A percentile compares a stretch with the other conserved stretches of the same genome.
These are phyloP conservation scores for Bombylius discolor DNA, from an alignment of 2,888 invertebrate species.

Conservation along the genomic window DNA sequence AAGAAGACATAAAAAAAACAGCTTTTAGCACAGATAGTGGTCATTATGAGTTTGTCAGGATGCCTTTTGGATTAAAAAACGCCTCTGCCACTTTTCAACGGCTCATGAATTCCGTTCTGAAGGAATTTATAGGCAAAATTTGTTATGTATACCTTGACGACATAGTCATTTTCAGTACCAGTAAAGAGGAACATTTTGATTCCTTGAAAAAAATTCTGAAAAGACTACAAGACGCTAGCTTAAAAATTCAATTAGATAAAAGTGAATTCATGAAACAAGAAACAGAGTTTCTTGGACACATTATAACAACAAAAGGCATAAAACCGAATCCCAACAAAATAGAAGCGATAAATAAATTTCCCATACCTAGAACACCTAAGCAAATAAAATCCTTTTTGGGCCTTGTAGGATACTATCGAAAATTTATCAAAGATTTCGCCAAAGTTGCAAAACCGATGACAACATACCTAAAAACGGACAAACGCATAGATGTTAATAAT, in stretches of 20 bases:
- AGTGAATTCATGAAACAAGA: constrained; percentile 6
- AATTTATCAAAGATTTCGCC: constrained; percentile 5
- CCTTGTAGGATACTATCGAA: constrained; percentile 1
- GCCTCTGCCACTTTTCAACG: constrained; percentile 5
- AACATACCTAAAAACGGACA: constrained; percentile 6
- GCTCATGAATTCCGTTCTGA: constrained; percentile 14
- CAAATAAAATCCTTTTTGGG: constrained; percentile 11
- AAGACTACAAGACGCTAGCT: constrained; percentile 11
- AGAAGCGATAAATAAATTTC: not conserved
- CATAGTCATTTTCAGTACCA: constrained; percentile 18
- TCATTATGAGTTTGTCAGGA: not conserved
- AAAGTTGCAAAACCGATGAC: constrained; percentile 3
- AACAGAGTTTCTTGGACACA: constrained; percentile 16
- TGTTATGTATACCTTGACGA: constrained; percentile 23
- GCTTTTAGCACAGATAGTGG: not conserved
- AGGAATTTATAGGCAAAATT: constrained; percentile 14
- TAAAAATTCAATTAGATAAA: constrained; percentile 19
- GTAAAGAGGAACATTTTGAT: constrained; percentile 18
- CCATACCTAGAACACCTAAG: not conserved
- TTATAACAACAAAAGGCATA: constrained; percentile 19
- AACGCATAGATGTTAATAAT: constrained; percentile 13
- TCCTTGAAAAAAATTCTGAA: constrained; percentile 16
- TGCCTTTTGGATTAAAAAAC: constrained; percentile 7
- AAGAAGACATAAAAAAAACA: not conserved
- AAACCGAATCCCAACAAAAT: constrained; percentile 15